Conservation (phyloP, 92 coral and sea anemone species). For the Palythoa caribaeorum region DNA sequence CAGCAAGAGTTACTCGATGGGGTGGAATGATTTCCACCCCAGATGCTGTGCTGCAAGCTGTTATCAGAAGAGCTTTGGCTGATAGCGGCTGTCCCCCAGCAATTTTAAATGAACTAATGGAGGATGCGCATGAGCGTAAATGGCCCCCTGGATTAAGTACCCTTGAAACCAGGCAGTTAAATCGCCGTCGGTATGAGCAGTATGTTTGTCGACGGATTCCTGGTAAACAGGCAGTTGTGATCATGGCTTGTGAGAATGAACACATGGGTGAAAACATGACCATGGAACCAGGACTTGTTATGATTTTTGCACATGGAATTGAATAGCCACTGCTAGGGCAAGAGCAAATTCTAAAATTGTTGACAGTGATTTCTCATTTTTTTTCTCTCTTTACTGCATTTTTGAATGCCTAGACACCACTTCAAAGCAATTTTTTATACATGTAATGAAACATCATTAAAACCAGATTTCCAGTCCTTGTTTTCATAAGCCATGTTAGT, state of each 20-base stretch:
- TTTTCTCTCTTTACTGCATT: too few relatives aligned
- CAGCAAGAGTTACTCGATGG: conserved; percentile 95
- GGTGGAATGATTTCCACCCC: conserved; percentile 99
- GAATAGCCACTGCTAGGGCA: conserved; percentile 48
- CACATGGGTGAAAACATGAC: conserved; percentile 97
- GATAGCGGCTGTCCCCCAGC: conserved; percentile 92
- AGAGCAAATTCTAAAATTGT: neutral
- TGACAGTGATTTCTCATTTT: neutral
- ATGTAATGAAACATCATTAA: too few relatives aligned
- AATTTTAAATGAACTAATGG: conserved; percentile 90
- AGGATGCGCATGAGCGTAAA: conserved; percentile 94
- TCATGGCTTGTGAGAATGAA: conserved; percentile 94
- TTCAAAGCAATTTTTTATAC: too few relatives aligned
- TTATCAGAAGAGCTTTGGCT: conserved; percentile 83
- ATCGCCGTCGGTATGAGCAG: conserved; percentile 93
- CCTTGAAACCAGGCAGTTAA: conserved; percentile 91
- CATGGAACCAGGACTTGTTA: conserved; percentile 90
- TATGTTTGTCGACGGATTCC: conserved; percentile 90
- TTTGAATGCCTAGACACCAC: too few relatives aligned
- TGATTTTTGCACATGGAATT: conserved; percentile 99
- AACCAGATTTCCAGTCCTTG: too few relatives aligned
- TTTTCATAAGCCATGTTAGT: too few relatives aligned
- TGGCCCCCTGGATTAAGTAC: conserved; percentile 97
- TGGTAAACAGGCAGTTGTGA: conserved; percentile 95
- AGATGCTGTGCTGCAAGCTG: conserved; percentile 91